Evolutionary conservation across 2,113 vertebrate species (phyloP), one percentile per base, ranked within the genome.

Genomic region (Clupea harengus): DNA sequence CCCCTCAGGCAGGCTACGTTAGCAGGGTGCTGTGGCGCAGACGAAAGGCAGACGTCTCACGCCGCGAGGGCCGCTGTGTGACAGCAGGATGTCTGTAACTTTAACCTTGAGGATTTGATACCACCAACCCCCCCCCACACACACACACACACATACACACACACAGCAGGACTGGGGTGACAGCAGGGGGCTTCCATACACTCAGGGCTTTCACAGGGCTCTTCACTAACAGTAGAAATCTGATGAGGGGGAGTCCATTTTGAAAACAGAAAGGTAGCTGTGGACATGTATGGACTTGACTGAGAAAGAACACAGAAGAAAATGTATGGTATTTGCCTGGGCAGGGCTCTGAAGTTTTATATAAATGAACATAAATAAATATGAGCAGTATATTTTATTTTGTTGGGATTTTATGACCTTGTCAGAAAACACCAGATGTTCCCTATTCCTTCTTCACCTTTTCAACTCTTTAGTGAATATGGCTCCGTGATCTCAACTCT

Each of bases 81-180:
- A 39, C 72, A 78, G 72, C 72, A 78, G 72, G 72, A 78, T 39
- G 72, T 78, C 72, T 78, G 25, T 78, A 78, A 78, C 72, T 78
- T 32, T 17, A 32, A 78, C 72, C 72, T 78, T 28, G 10, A 72
- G 9, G 52, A 1, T 72, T 32, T 11, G 64, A 72, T 32, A 39
- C 72, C 11, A 28, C 64, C n/a, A 1, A 6, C 57, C 18, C 2
- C 57, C 18, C 20, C 60, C 60, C 11, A 10, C 64, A 25, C 64
- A 3, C 22, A 25, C 60, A 25, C 60, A 6, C 64, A 25, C 64
- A 28, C 64, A 20, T 17, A 22, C 54, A 4, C 4, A 3, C 54
- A 60, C 54, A 60, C 72, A 39, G 32, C 22, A 57, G 17, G 5
- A 22, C 54, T 60, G n/a, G n/a, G 7, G 64, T 28, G 28, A 67